Evolutionary conservation across 2,797 vertebrate species (phyloP).

Genomic region (Crypturellus tataupa): DNA sequence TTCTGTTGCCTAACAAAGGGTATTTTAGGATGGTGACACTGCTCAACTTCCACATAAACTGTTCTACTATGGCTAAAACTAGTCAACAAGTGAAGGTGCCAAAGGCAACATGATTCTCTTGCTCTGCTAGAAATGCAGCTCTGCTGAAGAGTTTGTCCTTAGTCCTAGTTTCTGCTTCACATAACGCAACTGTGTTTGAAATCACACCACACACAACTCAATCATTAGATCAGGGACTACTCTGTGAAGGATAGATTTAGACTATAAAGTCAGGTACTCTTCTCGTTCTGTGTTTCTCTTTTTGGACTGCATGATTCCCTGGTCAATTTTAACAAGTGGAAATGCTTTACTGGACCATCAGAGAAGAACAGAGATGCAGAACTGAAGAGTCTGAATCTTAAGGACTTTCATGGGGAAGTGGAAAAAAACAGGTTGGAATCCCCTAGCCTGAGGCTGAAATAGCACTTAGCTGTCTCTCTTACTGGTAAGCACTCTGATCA

Average conservation of each 20-base stretch:
- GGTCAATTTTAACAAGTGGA: background rate
- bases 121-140: background rate
- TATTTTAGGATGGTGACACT: background rate
- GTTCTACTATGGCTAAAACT: background rate
- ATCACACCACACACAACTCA: background rate
- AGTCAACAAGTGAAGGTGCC: background rate
- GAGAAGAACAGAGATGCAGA: background rate
- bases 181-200: background rate
- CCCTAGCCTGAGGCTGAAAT: background rate
- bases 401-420: too few species aligned
- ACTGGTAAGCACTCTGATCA: background rate
- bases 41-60: background rate
- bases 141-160: background rate
- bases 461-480: background rate
- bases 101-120: background rate
- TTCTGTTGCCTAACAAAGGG: background rate
- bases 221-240: background rate
- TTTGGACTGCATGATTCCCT: background rate
- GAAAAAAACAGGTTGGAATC: background rate
- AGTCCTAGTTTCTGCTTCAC: background rate
- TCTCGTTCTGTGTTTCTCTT: background rate
- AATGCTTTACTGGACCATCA: background rate
- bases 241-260: background rate
- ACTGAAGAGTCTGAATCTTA: background rate
- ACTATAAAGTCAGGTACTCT: too few species aligned